Base-by-base conservation (phyloP, 2,113 vertebrate genomes). In the Bombycilla garrulus region DNA sequence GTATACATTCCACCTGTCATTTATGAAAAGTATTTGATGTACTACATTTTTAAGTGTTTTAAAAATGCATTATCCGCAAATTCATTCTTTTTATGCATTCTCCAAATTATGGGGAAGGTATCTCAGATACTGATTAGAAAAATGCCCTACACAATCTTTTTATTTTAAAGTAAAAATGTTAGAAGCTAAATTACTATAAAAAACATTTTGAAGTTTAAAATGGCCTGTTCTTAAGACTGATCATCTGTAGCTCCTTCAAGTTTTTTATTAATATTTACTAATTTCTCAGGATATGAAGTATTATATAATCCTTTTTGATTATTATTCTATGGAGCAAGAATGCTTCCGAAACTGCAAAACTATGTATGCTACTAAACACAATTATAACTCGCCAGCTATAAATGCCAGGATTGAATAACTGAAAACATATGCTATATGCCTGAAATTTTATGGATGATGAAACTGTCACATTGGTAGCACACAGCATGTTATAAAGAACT, bases 361-460 rank as follows among this genome's bases (percentile, higher is more conserved):
- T 70, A 45, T 54, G 66, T 65, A 67, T 24, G 51, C 61, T 93
- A 79, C 77, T 86, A 81, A 86, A 80, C 23, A 62, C 56, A 88
- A 74, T 94, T 92, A 77, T 78, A 97, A 97, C 76, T 93, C 19
- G 0, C 85, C 90, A 72, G 81, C 71, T 92, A 81, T 83, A 94
- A 73, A 96, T 94, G 76, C 71, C 88, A 88, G 61, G 66, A 67
- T 5, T 54, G 79, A 97, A 86, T 89, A 97, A 86, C 71, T 92
- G 81, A 95, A 96, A 97, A 82, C 79, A 97, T 93, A 96, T 94
- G 85, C 42, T 95, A 87, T 94, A 80, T 87, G 91, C 88, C 91
- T 97, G 92, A 97, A 97, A 96, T 95, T 92, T 96, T 96, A 97
- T 95, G 82, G 93, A 96, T 95, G 95, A 96, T 96, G 85, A 97